Base-by-base conservation (phyloP, 2,113 vertebrate species). In the Podarcis raffonei region DNA sequence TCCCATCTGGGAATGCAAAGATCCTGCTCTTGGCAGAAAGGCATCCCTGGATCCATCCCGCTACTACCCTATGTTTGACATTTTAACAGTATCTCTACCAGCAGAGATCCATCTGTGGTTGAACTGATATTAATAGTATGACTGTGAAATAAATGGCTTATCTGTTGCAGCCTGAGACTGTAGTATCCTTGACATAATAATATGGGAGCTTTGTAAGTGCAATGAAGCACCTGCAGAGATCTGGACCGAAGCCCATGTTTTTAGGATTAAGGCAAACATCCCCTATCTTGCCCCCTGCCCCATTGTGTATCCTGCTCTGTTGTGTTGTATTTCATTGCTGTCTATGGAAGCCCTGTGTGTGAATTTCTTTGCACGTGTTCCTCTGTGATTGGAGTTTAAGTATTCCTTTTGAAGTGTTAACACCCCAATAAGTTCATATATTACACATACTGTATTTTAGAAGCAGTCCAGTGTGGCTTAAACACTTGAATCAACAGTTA, bases 401-500 rank as follows among this genome's bases (percentile, higher is more conserved):
- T 18, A 4, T 42, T 90, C 79, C 66, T n/a, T 72, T 30, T 35
- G 77, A 94, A 92, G 84, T 89, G 80, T 0, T 86, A 35, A 62
- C 23, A 23, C 66, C 89, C 86, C 65, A 80, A 16, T 81, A 86
- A 71, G 82, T 84, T 75, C 77, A 85, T 92, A 88, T 82, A 83
- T 92, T 68, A 75, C 78, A 91, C 72, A 90, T 89, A 94, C 23
- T 91, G 15, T 83, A 81, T 92, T 79, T 65, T 86, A 88, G 88
- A 89, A 93, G 30, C 8, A 84, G 66, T 7, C 84, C 32, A 78
- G 83, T 62, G 68, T 89, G 83, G 42, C 35, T 91, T 94, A 91
- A 94, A 94, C 96, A 78, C 84, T 94, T 91, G 90, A 92, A 92
- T 95, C 89, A 92, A 93, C 93, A 94, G 89, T 89, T 78, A 81